Conservation (phyloP, 2,888 invertebrate species). For the Archips crataeganus region DNA sequence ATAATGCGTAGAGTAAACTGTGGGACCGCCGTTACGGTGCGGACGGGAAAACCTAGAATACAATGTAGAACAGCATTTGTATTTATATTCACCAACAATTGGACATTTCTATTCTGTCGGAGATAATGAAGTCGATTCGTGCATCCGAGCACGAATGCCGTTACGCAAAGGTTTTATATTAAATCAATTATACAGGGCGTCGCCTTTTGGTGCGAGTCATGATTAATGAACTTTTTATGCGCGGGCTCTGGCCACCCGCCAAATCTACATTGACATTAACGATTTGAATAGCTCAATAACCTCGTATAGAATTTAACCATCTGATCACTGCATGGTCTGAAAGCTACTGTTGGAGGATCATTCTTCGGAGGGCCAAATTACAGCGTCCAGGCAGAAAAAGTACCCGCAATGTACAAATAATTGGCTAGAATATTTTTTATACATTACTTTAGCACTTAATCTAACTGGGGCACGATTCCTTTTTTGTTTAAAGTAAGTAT, state of each 20-base stretch:
- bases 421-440: no score
- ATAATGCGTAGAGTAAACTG: slow-evolving; percentile 2
- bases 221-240: slow-evolving; percentile 71
- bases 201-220: slow-evolving; percentile 51
- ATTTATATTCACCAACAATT: slow-evolving; percentile 30
- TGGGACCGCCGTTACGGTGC: slow-evolving; percentile 14
- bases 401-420: no score
- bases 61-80: slow-evolving; percentile 21
- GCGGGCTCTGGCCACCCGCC: slow-evolving; percentile 59
- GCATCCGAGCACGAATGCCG: slow-evolving; percentile 37
- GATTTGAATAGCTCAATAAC: slow-evolving; percentile 55
- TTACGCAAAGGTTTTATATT: slow-evolving; percentile 50
- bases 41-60: slow-evolving; percentile 24
- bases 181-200: slow-evolving; percentile 60
- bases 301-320: slow-evolving; percentile 41
- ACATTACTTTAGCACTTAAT: no score
- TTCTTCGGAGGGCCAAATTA: no score
- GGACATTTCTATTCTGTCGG: slow-evolving; percentile 37
- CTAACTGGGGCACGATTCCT: no score
- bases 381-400: no score
- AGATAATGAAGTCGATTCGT: slow-evolving; percentile 41
- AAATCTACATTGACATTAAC: slow-evolving; percentile 68
- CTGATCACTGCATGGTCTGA: not conserved
- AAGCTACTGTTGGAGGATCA: not conserved
- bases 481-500: no score